A percentile compares a stretch with the other conserved stretches of the same genome.
Evolutionary conservation across 2,888 invertebrate species (phyloP).

Genomic region (Chydorus sphaericus): DNA sequence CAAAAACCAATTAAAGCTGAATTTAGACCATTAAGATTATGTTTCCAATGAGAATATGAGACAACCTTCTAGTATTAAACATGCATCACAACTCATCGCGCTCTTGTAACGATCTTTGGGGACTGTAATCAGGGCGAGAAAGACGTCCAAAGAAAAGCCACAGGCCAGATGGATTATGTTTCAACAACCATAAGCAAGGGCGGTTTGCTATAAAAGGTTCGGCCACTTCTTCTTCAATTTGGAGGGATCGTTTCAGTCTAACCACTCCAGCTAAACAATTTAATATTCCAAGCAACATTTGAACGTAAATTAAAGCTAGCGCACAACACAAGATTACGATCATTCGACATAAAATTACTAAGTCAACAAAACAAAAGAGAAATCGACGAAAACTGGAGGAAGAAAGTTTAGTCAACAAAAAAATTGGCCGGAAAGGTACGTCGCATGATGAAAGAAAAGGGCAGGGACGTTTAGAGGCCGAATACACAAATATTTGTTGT

Average conservation of each 20-base stretch:
- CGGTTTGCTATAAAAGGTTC: constrained; percentile 16
- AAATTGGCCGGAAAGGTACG: too few species aligned
- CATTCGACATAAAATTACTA: too few species aligned
- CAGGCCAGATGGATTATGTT: constrained; percentile 9
- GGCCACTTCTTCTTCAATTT: not conserved
- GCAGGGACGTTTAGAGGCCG: not conserved
- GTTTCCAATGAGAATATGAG: too few species aligned
- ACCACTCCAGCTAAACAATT: constrained; percentile 5
- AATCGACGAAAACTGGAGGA: not conserved
- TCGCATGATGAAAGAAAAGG: too few species aligned
- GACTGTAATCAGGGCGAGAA: constrained; percentile 2
- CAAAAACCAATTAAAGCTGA: not conserved
- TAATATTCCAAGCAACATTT: too few species aligned
- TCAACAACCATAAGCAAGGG: constrained; percentile 16
- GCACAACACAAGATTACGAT: too few species aligned
- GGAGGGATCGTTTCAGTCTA: constrained; percentile 10
- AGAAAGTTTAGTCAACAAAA: too few species aligned
- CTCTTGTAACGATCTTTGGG: not conserved
- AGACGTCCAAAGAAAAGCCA: constrained; percentile 16
- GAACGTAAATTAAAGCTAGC: too few species aligned
- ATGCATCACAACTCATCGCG: not conserved
- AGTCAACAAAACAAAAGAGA: too few species aligned
- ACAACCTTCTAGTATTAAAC: too few species aligned
- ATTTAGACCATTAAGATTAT: not conserved
- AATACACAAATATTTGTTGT: not conserved